These are phyloP conservation scores for Macquaria australasica DNA, from an alignment of 2,113 vertebrate genomes.

Conservation along the genomic window DNA sequence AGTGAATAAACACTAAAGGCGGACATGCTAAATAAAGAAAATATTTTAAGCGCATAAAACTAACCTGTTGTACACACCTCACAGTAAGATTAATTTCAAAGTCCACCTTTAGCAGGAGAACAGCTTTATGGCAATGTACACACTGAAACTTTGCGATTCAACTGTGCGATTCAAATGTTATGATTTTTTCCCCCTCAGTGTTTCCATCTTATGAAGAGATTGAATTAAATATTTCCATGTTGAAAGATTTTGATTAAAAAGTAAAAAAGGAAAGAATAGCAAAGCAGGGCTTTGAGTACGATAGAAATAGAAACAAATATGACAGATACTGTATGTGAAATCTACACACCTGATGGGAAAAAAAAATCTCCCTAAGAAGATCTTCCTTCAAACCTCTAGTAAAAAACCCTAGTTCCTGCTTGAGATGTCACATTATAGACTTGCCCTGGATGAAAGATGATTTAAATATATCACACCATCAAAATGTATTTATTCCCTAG, in stretches of 20 bases:
- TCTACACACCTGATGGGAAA: constrained; percentile 7
- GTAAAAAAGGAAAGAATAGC: neutral
- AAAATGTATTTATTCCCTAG: constrained; percentile 34
- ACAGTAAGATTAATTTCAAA: constrained; percentile 13
- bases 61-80: neutral
- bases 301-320: constrained; percentile 28
- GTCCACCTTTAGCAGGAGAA: neutral
- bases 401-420: constrained; percentile 10
- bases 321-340: constrained; percentile 8
- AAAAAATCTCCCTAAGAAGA: constrained; percentile 10
- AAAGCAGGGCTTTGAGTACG: neutral
- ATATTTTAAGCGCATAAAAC: constrained; percentile 9
- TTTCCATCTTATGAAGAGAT: constrained; percentile 17
- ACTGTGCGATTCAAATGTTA: neutral
- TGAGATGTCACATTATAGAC: constrained; percentile 36
- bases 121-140: constrained; percentile 4
- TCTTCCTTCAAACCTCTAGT: constrained; percentile 15
- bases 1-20: constrained; percentile 41
- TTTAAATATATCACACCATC: constrained; percentile 32
- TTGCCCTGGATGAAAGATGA: constrained; percentile 2
- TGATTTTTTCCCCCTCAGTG: neutral
- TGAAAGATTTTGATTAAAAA: constrained; percentile 7
- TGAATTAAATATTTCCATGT: constrained; percentile 1
- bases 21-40: constrained; percentile 25
- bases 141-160: neutral